phyloP scores from a whole-genome alignment of 2,888 invertebrate species.

The Hydriomena furcata region DNA sequence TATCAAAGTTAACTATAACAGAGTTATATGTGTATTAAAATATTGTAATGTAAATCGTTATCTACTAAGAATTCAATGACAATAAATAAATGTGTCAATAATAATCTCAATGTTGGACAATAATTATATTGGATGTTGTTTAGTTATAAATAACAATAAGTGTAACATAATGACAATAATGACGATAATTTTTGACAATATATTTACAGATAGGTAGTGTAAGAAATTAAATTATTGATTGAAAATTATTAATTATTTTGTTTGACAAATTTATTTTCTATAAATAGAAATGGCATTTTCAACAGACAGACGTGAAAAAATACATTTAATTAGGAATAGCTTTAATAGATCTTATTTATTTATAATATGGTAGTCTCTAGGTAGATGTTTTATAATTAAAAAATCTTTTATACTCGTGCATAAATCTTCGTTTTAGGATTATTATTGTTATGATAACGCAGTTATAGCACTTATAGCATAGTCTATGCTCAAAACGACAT shows the following conservation, averaged over 20 bases:
- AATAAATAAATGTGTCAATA: conserved; percentile 19
- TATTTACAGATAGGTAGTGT: conserved; percentile 45
- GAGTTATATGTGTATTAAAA: conserved; percentile 9
- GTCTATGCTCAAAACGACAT: conserved; percentile 63
- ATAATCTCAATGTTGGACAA: conserved; percentile 26
- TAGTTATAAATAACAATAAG: conserved; percentile 20
- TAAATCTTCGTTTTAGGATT: conserved; percentile 13
- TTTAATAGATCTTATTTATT: conserved; percentile 73
- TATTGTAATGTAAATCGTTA: not conserved
- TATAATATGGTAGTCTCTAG: conserved; percentile 40
- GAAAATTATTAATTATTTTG: conserved; percentile 37
- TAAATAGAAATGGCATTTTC: conserved; percentile 5
- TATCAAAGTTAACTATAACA: conserved; percentile 18
- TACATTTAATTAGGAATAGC: conserved; percentile 76
- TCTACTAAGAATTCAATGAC: conserved; percentile 13
- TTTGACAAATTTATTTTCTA: conserved; percentile 3
- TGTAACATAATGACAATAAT: conserved; percentile 29
- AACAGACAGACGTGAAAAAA: conserved; percentile 28
- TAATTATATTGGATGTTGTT: conserved; percentile 24
- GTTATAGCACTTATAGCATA: conserved; percentile 50
- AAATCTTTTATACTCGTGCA: conserved; percentile 30
- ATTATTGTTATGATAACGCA: conserved; percentile 13
- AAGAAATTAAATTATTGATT: conserved; percentile 30
- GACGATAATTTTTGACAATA: conserved; percentile 53
- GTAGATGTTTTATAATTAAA: conserved; percentile 39